Evolutionary conservation across 2,797 vertebrate species (phyloP).

Genomic region (Momotus momota): DNA sequence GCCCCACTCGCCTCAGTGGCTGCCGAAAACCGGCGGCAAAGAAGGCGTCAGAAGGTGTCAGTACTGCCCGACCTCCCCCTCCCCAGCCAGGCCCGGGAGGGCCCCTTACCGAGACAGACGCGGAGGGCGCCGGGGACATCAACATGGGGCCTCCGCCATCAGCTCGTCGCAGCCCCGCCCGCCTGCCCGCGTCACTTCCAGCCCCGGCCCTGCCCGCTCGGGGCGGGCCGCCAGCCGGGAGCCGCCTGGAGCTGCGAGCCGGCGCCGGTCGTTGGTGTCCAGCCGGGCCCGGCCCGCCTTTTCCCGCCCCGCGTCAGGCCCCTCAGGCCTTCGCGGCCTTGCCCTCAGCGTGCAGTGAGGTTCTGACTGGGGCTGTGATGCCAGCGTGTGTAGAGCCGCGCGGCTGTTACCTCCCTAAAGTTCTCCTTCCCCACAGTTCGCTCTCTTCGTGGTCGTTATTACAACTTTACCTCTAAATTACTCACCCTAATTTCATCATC

Average conservation of each 20-base stretch:
- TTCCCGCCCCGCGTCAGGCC: accelerated
- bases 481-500: neutral
- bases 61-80: accelerated
- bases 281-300: accelerated
- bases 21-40: neutral
- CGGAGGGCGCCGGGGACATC: slow-evolving; percentile 9
- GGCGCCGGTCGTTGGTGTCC: neutral
- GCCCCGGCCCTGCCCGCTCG: neutral
- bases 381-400: accelerated
- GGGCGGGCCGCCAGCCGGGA: neutral
- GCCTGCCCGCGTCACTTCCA: slow-evolving; percentile 17
- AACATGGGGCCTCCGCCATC: neutral
- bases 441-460: accelerated
- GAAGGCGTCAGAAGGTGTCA: neutral
- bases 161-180: neutral
- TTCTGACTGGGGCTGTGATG: accelerated
- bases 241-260: accelerated
- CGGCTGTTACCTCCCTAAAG: neutral
- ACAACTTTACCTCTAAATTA: neutral
- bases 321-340: accelerated
- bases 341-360: accelerated
- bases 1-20: neutral
- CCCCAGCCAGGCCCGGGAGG: neutral
- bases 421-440: accelerated
- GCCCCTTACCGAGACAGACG: neutral